Conservation (phyloP, 2,113 vertebrate genomes). For the Semnopithecus entellus region DNA sequence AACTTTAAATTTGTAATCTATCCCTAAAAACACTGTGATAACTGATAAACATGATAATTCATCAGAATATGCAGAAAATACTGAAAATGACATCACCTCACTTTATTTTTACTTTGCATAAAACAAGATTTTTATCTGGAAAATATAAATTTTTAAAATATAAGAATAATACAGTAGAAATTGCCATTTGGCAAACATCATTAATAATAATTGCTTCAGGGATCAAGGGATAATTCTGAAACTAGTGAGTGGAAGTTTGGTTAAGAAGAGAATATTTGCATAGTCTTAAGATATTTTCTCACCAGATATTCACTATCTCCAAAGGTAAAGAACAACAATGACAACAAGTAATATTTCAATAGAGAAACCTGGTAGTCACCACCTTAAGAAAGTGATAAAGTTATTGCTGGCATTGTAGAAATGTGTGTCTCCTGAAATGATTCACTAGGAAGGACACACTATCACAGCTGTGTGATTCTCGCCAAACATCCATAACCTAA, state of each 20-base stretch:
- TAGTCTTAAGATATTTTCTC: neutral
- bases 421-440: neutral
- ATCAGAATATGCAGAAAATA: neutral
- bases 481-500: neutral
- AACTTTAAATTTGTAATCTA: neutral
- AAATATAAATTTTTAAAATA: neutral
- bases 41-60: neutral
- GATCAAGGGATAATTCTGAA: neutral
- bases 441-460: neutral
- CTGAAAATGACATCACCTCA: neutral
- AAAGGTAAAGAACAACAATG: neutral
- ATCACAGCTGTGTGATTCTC: neutral
- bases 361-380: neutral
- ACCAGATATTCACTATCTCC: neutral
- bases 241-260: neutral
- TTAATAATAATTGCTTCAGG: neutral
- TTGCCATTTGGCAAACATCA: neutral
- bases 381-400: neutral
- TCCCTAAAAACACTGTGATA: neutral
- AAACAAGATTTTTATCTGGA: neutral
- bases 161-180: neutral
- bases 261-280: neutral
- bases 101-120: neutral
- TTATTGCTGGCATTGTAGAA: neutral
- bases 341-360: neutral